Percentiles rank a stretch among this genome's conserved stretches.
phyloP scores from a whole-genome alignment of 2,113 vertebrate genomes.

The Macquaria australasica region DNA sequence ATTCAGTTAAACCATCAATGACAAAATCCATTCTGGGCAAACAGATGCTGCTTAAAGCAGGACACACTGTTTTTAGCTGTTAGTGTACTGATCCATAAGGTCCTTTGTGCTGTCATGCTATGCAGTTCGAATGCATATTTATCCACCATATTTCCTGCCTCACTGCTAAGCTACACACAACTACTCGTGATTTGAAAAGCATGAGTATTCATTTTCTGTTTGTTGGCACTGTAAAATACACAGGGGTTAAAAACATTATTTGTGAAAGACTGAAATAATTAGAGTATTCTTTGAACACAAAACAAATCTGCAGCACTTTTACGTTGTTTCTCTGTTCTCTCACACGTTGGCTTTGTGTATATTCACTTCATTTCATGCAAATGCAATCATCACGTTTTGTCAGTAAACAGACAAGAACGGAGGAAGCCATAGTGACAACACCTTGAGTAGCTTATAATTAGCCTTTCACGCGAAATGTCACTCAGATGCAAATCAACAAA shows the following conservation, averaged over 20 bases:
- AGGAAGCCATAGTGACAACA: not conserved
- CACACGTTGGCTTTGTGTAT: slow-evolving; percentile 1
- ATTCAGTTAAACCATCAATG: slow-evolving; percentile 7
- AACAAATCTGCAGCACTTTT: not conserved
- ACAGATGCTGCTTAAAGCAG: not conserved
- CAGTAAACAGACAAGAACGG: not conserved
- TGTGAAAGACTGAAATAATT: not conserved
- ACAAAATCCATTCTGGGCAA: slow-evolving; percentile 5
- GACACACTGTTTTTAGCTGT: not conserved
- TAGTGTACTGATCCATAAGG: not conserved
- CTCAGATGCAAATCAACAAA: slow-evolving; percentile 10
- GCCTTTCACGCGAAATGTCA: not conserved
- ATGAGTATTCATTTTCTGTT: slow-evolving; percentile 33
- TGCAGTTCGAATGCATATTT: not conserved
- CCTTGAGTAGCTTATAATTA: not conserved
- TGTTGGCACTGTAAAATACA: slow-evolving; percentile 18
- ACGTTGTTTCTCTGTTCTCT: not conserved
- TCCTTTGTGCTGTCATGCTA: not conserved
- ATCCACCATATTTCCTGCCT: not conserved
- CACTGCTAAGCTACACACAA: not conserved
- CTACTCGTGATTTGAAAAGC: slow-evolving; percentile 24
- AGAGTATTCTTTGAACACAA: not conserved
- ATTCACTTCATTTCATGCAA: slow-evolving; percentile 15
- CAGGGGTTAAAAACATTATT: not conserved
- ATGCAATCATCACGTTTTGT: slow-evolving; percentile 1